Evolutionary conservation across 2,888 invertebrate genomes (phyloP).

Genomic region (Conomelus anceps): DNA sequence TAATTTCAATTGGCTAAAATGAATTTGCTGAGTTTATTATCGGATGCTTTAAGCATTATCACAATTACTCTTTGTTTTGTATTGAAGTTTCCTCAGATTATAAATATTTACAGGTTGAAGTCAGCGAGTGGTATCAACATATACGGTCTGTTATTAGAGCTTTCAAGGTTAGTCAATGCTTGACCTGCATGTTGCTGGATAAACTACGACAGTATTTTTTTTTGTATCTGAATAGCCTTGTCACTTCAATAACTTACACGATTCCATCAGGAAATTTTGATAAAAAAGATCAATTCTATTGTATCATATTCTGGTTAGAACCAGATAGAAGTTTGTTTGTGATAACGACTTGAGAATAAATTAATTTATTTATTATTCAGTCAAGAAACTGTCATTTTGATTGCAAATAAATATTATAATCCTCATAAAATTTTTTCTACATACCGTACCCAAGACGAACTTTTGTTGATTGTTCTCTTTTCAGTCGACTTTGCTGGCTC

Average conservation of each 20-base stretch:
- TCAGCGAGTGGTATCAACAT: conserved; percentile 64
- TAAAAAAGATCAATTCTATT: conserved; percentile 7
- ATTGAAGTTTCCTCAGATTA: conserved; percentile 76
- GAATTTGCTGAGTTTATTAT: conserved; percentile 39
- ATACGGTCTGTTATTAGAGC: conserved; percentile 58
- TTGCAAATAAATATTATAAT: too few relatives aligned
- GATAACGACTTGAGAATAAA: too few relatives aligned
- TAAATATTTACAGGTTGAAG: conserved; percentile 54
- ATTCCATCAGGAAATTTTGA: not conserved
- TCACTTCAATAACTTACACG: not conserved
- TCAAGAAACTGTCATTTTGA: too few relatives aligned
- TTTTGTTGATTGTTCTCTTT: too few relatives aligned
- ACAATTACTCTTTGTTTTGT: conserved; percentile 71
- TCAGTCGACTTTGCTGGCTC: not conserved
- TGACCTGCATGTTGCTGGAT: not conserved
- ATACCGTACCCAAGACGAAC: too few relatives aligned
- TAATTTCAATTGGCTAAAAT: conserved; percentile 17
- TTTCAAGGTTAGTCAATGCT: conserved; percentile 53
- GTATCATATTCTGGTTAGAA: not conserved
- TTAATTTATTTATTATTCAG: too few relatives aligned
- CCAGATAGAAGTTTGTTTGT: too few relatives aligned
- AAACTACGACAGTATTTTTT: not conserved
- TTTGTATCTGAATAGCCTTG: not conserved
- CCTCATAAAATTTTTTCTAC: too few relatives aligned
- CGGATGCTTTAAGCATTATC: conserved; percentile 60